These are phyloP conservation scores for Catharus fuscescens DNA, from an alignment of 2,113 vertebrate genomes.

Conservation along the genomic window DNA sequence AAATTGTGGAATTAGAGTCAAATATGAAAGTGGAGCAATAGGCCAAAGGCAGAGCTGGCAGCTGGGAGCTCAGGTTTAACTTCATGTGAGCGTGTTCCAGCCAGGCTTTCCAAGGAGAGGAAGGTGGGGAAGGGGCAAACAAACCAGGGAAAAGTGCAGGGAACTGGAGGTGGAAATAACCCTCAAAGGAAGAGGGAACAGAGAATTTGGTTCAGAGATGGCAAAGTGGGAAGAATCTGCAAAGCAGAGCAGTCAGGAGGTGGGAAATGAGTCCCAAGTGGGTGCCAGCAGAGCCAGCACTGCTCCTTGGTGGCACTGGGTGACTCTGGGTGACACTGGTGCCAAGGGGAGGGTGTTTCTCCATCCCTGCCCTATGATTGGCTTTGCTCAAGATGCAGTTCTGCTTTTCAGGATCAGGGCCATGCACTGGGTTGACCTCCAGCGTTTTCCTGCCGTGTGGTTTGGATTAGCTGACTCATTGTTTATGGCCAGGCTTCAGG, in stretches of 20 bases:
- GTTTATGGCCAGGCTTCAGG: neutral
- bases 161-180: neutral
- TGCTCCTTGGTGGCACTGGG: neutral
- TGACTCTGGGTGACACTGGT: neutral
- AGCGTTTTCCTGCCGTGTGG: neutral
- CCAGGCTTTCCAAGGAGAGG: neutral
- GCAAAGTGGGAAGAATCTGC: neutral
- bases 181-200: neutral
- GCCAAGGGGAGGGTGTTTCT: neutral
- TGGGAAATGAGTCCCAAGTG: neutral
- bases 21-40: constrained; percentile 5
- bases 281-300: neutral
- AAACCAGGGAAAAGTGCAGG: neutral
- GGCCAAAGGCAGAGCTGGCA: constrained; percentile 48
- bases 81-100: rapidly evolving
- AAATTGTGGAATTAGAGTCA: constrained; percentile 56
- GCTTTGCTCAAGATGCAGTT: neutral
- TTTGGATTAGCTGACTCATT: constrained; percentile 60
- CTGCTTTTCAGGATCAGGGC: constrained; percentile 49
- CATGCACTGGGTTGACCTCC: constrained; percentile 18
- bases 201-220: neutral
- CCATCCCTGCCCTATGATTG: rapidly evolving
- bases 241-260: neutral
- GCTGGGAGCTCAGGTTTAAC: neutral
- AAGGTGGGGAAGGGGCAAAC: neutral